These are phyloP conservation scores for Melanaphis sacchari DNA, from an alignment of 1,140 invertebrate species.

Conservation along the genomic window DNA sequence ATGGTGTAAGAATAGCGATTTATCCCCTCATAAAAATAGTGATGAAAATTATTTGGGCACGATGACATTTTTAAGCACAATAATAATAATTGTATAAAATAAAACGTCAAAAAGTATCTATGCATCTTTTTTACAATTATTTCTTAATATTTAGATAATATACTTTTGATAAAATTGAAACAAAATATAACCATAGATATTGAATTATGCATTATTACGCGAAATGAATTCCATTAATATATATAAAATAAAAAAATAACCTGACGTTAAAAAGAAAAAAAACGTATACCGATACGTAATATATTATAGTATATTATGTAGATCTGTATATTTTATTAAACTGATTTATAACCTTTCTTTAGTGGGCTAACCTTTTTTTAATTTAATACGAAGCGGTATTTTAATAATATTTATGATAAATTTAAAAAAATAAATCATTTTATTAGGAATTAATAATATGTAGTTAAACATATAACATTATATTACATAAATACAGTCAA, in stretches of 20 bases:
- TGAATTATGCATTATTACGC: not conserved
- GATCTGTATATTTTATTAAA: not conserved
- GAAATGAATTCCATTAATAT: not conserved
- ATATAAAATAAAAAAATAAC: not conserved
- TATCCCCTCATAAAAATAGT: not conserved
- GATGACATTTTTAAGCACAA: not conserved
- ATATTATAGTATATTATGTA: not conserved
- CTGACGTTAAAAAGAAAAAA: not conserved
- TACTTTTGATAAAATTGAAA: not conserved
- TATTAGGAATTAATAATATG: not conserved
- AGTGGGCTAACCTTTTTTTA: not conserved
- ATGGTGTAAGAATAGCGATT: not conserved
- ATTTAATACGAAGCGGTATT: not conserved
- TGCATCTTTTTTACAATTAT: not conserved
- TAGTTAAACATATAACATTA: not conserved
- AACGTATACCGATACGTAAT: not conserved
- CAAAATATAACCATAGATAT: constrained; percentile 11
- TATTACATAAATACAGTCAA: not conserved
- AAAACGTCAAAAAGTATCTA: not conserved
- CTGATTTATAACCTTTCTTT: not conserved
- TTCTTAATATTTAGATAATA: not conserved
- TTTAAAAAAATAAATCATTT: not conserved
- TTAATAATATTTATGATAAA: not conserved
- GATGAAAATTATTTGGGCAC: not conserved
- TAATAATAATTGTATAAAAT: not conserved